Evolutionary conservation across 1,140 invertebrate species (phyloP).

Genomic region (Eurosta solidaginis): DNA sequence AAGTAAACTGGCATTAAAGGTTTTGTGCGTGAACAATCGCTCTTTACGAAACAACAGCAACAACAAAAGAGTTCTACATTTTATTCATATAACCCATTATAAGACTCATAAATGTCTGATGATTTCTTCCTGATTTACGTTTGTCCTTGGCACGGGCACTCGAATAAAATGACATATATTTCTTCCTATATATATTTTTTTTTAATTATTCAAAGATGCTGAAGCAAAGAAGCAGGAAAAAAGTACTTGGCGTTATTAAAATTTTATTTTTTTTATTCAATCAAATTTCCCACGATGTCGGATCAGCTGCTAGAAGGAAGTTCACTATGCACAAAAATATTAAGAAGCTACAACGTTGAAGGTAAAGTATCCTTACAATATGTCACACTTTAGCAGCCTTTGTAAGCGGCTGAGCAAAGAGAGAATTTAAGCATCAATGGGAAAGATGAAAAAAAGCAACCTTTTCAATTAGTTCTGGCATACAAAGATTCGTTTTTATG

Average conservation of each 20-base stretch:
- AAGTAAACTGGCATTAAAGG: background rate
- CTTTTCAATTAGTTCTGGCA: conserved; percentile 23
- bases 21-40: background rate
- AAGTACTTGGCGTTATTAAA: background rate
- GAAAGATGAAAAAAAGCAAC: background rate
- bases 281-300: conserved; percentile 3
- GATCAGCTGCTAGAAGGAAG: background rate
- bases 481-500: conserved; percentile 26
- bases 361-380: background rate
- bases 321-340: background rate
- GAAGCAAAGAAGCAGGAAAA: background rate
- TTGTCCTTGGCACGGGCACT: conserved; percentile 12
- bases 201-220: conserved; percentile 14
- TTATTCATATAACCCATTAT: background rate
- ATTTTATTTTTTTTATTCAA: background rate
- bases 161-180: conserved; percentile 11
- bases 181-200: too few species aligned
- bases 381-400: conserved; percentile 17
- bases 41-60: background rate
- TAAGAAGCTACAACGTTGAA: background rate
- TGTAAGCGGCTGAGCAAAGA: background rate
- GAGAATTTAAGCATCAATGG: conserved; percentile 10
- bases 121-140: conserved; percentile 4
- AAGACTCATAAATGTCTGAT: background rate
- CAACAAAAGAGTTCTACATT: background rate